Percentiles rank a stretch among this genome's conserved stretches.
Conservation (phyloP, 2,797 vertebrate genomes). For the Cyclopterus lumpus region DNA sequence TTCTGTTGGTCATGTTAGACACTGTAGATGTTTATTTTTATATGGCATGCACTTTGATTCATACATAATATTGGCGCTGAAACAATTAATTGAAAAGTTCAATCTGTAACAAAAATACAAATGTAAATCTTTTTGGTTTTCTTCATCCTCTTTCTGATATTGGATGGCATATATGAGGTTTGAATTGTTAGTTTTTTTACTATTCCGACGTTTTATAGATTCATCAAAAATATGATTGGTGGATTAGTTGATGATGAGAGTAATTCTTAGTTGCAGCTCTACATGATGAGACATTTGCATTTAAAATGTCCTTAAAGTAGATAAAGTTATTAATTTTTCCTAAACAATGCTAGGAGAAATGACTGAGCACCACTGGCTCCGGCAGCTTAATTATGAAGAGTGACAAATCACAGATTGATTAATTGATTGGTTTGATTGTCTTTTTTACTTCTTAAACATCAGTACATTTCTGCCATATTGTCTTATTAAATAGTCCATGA, state of each 20-base stretch:
- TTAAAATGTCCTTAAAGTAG: background rate
- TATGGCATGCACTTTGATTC: background rate
- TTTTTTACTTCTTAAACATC: background rate
- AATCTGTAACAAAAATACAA: background rate
- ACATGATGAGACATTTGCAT: background rate
- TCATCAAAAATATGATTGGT: background rate
- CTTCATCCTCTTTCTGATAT: background rate
- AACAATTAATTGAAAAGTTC: background rate
- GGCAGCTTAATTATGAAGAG: background rate
- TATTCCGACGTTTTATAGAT: background rate
- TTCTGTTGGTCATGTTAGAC: background rate
- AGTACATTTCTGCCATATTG: background rate
- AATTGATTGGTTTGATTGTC: slow-evolving; percentile 1
- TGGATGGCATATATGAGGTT: background rate
- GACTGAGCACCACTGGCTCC: background rate
- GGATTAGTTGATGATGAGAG: background rate
- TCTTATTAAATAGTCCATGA: background rate
- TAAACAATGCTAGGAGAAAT: background rate
- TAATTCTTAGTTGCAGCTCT: background rate
- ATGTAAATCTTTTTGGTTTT: background rate
- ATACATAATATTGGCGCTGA: background rate
- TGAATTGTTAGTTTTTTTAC: background rate
- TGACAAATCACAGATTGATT: slow-evolving; percentile 6
- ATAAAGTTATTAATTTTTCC: background rate
- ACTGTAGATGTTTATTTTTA: background rate